Conservation (phyloP, 2,888 invertebrate genomes). For the Ectemnius continuus region DNA sequence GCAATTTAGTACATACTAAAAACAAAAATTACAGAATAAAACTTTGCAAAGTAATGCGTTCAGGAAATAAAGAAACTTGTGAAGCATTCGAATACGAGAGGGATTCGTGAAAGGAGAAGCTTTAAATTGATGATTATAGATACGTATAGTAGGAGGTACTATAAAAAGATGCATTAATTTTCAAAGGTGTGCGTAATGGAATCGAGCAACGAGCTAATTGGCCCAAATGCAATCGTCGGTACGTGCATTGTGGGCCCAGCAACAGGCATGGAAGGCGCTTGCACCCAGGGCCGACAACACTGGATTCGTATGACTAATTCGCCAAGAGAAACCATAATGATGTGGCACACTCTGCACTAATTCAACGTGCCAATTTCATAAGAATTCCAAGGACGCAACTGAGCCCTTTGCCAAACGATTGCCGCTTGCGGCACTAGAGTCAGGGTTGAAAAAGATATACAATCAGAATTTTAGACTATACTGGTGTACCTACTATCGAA, state of each 20-base stretch:
- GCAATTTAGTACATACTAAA: no score
- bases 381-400: background rate
- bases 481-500: background rate
- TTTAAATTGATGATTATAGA: no score
- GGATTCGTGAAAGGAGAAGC: no score
- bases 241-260: conserved; percentile 86
- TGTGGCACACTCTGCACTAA: conserved; percentile 89
- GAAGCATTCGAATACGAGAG: no score
- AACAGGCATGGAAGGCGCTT: conserved; percentile 73
- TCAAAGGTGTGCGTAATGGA: conserved; percentile 81
- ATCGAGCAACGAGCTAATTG: conserved; percentile 82
- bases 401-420: background rate
- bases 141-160: background rate
- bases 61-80: no score
- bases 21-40: no score
- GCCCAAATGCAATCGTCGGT: conserved; percentile 83
- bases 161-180: conserved; percentile 6
- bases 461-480: background rate
- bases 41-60: no score
- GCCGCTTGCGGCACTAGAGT: background rate
- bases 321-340: conserved; percentile 91
- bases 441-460: background rate
- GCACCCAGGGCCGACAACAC: conserved; percentile 87
- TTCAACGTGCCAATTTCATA: background rate
- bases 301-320: conserved; percentile 94